Evolutionary conservation across 1,140 invertebrate genomes (phyloP), one percentile per base, ranked within the genome.

Genomic region (Saccostrea glomerata): DNA sequence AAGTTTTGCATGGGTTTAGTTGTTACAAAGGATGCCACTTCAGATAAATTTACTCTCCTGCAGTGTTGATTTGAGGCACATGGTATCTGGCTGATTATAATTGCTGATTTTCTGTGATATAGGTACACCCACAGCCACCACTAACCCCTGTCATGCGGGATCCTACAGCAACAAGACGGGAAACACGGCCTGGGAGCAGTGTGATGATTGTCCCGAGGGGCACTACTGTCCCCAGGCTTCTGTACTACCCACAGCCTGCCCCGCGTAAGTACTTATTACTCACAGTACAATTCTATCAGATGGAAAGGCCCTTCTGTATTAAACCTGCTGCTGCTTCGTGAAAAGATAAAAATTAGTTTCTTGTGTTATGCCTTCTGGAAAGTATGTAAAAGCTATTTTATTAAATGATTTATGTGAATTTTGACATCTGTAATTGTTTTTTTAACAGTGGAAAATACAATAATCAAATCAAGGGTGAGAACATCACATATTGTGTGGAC

Each of bases 101-200:
- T 47, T 47, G 47, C 5, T 47, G 2, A 84, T 5, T 54, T 20
- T 15, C 47, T 25, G 47, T 84, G 17, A 84, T 86, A 77, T 60
- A 93, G 93, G 93, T 83, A 94, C 94, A 6, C 88, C 91, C 17
- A 91, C 89, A 11, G 90, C 84, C 13, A 91, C 87, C 9, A 86
- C 89, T 17, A 90, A 90, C 84, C 94, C 94, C 1, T 94, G 94
- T 82, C 93, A 94, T 91, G 94, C 94, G 30, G 94, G 94, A 6
- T 94, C 93, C 13, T 94, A 93, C 87, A 94, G 90, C 58, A 91
- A 92, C 60, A 82, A 90, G 7, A 87, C 84, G 0, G 94, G 93
- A 17, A 93, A 91, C 36, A 92, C 90, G 12, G 91, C 91, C 0
- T 94, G 93, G 93, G 94, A 94, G 86, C 92, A 93, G 86, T 94